A percentile compares a stretch with the other conserved stretches of the same genome.
Evolutionary conservation across 2,888 invertebrate genomes (phyloP).

Genomic region (Oegoconia quadripuncta): DNA sequence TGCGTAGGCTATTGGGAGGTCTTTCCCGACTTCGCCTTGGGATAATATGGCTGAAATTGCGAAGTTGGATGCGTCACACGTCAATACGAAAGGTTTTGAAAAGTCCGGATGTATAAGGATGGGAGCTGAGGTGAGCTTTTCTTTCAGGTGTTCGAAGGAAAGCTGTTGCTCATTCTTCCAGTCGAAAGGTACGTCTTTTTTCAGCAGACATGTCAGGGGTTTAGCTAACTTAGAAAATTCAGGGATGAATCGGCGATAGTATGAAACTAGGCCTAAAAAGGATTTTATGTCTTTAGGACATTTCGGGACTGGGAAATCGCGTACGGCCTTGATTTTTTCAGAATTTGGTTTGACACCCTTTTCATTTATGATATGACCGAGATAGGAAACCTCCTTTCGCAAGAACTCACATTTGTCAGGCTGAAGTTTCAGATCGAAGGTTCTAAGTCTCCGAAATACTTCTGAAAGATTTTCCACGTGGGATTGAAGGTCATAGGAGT

Average conservation of each 20-base stretch:
- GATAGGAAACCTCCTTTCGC: conserved; percentile 12
- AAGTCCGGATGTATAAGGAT: conserved; percentile 42
- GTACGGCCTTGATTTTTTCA: conserved; percentile 22
- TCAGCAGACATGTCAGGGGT: conserved; percentile 21
- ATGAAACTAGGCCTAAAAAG: conserved; percentile 42
- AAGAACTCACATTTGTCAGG: conserved; percentile 30
- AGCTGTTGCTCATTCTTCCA: conserved; percentile 21
- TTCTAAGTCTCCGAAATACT: conserved; percentile 7
- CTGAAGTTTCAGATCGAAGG: conserved; percentile 25
- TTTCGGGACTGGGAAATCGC: conserved; percentile 21
- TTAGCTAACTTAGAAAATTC: conserved; percentile 33
- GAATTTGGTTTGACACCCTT: conserved; percentile 23
- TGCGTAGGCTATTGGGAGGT: conserved; percentile 22
- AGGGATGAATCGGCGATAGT: conserved; percentile 39
- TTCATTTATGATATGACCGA: conserved; percentile 20
- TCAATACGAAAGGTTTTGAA: conserved; percentile 23
- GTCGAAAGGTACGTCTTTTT: conserved; percentile 22
- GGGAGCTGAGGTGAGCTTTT: conserved; percentile 24
- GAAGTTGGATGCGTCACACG: conserved; percentile 31
- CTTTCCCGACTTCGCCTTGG: conserved; percentile 25
- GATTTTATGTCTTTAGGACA: too few relatives aligned
- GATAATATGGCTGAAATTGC: conserved; percentile 30
- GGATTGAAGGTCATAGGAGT: not conserved
- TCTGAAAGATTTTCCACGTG: conserved; percentile 10
- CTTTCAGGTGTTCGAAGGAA: conserved; percentile 23